A percentile compares a stretch with the other conserved stretches of the same genome.
phyloP scores from a whole-genome alignment of 1,140 invertebrate species.

The Camponotus vicinus region DNA sequence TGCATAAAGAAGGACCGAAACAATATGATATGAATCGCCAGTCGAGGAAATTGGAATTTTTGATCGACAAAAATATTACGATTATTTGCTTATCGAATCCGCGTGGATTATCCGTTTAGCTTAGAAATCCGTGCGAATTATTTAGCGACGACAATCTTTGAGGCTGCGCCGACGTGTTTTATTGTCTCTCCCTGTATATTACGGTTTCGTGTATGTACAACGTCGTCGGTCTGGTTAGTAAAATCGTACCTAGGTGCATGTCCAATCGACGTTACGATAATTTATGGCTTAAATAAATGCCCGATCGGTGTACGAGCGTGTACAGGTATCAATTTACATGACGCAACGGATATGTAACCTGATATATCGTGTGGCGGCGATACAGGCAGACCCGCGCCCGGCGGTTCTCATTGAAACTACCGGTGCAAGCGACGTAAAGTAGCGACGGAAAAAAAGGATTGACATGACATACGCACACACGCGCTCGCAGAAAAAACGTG shows the following conservation, averaged over 20 bases:
- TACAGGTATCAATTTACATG: slow-evolving; percentile 75
- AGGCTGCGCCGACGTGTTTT: not conserved
- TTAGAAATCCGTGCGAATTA: no score
- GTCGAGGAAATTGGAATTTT: no score
- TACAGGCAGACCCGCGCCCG: slow-evolving; percentile 51
- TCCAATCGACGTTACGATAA: slow-evolving; percentile 73
- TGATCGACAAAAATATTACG: no score
- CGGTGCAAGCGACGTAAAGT: slow-evolving; percentile 26
- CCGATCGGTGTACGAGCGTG: slow-evolving; percentile 64
- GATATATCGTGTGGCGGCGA: slow-evolving; percentile 71
- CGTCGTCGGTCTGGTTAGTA: slow-evolving; percentile 59
- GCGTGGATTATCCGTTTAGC: no score
- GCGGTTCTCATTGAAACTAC: slow-evolving; percentile 64
- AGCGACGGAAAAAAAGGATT: not conserved
- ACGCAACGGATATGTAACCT: slow-evolving; percentile 74
- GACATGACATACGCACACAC: not conserved
- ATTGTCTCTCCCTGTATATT: slow-evolving; percentile 8
- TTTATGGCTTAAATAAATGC: slow-evolving; percentile 74
- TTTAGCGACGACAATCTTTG: not conserved
- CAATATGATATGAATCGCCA: no score
- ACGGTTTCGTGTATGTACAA: not conserved
- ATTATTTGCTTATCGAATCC: no score
- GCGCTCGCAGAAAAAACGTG: not conserved
- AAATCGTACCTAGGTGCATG: slow-evolving; percentile 71
- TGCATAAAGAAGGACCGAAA: no score